phyloP scores from a whole-genome alignment of 1,140 invertebrate species.

The Heliconius nattereri region DNA sequence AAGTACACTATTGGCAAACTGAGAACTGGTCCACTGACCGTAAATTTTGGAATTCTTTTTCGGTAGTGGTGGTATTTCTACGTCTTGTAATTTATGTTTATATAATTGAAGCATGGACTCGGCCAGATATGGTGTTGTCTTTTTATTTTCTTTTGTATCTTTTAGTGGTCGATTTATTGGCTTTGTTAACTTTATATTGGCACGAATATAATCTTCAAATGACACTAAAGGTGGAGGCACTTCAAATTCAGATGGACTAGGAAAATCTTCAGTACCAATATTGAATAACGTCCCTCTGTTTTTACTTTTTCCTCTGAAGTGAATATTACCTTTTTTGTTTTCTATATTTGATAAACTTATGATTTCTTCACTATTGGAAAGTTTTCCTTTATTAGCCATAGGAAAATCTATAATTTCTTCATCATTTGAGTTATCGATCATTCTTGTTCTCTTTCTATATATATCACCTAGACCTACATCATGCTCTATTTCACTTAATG shows the following conservation, averaged over 20 bases:
- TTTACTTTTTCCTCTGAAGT: constrained; percentile 43
- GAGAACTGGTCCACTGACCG: constrained; percentile 65
- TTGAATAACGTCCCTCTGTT: constrained; percentile 24
- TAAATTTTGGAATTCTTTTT: constrained; percentile 56
- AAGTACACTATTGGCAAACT: constrained; percentile 66
- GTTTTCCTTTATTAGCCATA: constrained; percentile 9
- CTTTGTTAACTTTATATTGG: constrained; percentile 30
- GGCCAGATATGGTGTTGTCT: neutral
- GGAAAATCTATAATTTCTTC: constrained; percentile 50
- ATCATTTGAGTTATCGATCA: constrained; percentile 34
- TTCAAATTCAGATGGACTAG: constrained; percentile 58
- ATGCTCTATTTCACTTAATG: constrained; percentile 51
- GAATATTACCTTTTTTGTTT: constrained; percentile 45
- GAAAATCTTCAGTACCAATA: constrained; percentile 40
- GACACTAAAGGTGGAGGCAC: constrained; percentile 52
- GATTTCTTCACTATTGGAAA: constrained; percentile 43
- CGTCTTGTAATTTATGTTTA: constrained; percentile 43
- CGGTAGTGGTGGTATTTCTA: constrained; percentile 52
- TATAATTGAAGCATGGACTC: neutral
- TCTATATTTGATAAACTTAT: constrained; percentile 54
- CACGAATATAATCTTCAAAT: constrained; percentile 32
- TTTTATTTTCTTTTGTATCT: neutral
- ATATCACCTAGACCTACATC: constrained; percentile 47
- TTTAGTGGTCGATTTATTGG: neutral
- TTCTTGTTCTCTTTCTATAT: constrained; percentile 24